A percentile compares a stretch with the other conserved stretches of the same genome.
Evolutionary conservation across 1,140 invertebrate species (phyloP).

Genomic region (Platorchestia sp.): DNA sequence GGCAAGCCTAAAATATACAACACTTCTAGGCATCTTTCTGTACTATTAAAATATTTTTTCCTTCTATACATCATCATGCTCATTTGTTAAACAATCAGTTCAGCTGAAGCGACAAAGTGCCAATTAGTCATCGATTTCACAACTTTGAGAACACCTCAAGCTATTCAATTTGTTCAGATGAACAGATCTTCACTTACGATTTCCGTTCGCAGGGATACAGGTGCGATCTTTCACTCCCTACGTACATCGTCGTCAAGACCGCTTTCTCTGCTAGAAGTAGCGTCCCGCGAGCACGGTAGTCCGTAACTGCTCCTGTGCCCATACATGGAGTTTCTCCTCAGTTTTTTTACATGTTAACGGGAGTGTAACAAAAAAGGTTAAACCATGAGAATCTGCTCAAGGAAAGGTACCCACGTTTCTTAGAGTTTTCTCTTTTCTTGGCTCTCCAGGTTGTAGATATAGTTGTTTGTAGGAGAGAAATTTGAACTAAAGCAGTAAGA

Average conservation of each 20-base stretch:
- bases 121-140: too few relatives aligned
- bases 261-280: background rate
- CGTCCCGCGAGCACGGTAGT: background rate
- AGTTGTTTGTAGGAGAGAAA: background rate
- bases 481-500: background rate
- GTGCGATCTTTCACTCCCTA: background rate
- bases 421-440: background rate
- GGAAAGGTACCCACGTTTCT: background rate
- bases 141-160: background rate
- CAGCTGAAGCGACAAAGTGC: background rate
- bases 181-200: background rate
- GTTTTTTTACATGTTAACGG: background rate
- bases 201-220: background rate
- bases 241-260: background rate
- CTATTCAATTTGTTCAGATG: background rate
- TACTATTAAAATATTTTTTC: background rate
- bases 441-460: background rate
- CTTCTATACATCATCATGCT: background rate
- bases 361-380: background rate
- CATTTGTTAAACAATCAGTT: background rate
- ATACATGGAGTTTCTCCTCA: background rate
- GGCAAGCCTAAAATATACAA: background rate
- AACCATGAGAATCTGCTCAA: background rate
- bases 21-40: background rate
- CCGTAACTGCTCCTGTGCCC: background rate